Base-by-base conservation (phyloP, 2,888 invertebrate species). In the Eristalinus sepulchralis region DNA sequence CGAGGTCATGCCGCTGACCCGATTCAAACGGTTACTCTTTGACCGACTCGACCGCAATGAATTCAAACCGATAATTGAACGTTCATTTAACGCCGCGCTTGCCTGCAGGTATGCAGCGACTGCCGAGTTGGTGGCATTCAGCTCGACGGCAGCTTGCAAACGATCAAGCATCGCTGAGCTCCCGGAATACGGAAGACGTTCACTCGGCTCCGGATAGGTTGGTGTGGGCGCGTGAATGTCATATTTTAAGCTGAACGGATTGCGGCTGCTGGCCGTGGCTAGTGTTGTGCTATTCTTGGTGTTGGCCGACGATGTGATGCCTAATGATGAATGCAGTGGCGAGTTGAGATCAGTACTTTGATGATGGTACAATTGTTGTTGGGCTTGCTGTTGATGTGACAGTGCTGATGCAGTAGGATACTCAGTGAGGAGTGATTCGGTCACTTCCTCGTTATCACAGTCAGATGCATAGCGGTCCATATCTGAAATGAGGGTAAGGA, bases 381-480 rank as follows among this genome's bases (percentile, higher is more conserved):
- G 84, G 67, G 2, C 5, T 13, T 88, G 79, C 88, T 90, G 89
- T 13, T 90, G 89, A 53, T 90, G 84, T 88, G 91, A 91, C 11
- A 90, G 89, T 84, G 88, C 88, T 55, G 88, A 79, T 34, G 90
- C 93, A 90, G 88, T 94, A 62, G 94, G 94, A 88, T 89, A 91
- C 81, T 91, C 90, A 63, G 89, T 90, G 60, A 91, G 89, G 24
- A 90, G 88, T 11, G 91, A 90, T 81, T 90, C 94, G 68, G 93
- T 93, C 20, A 94, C 94, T 89, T 94, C 94, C 89, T 94, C 94
- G 47, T 95, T 95, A 80, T 96, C 96, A 63, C 94, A 94, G 89
- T 96, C 96, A 2, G 96, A 96, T 71, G 96, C 95, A 90, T 96
- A 96, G 81, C 96, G 95, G 89, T 96, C 95, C 88, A 95, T 94